A percentile compares a stretch with the other conserved stretches of the same genome.
phyloP scores from a whole-genome alignment of 2,888 invertebrate species.

The Pyrgus malvae region DNA sequence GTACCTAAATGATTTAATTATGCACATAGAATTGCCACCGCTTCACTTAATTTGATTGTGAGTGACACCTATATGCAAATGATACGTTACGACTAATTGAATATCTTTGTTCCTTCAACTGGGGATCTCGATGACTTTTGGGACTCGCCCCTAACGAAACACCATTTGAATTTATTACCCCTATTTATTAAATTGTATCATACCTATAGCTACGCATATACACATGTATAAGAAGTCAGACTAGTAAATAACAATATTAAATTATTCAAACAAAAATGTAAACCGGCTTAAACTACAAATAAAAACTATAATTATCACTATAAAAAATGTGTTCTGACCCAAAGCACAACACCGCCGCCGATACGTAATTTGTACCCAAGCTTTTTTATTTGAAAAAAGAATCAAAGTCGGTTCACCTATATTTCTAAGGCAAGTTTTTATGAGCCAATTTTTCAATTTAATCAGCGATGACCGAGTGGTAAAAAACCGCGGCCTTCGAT shows the following conservation, averaged over 20 bases:
- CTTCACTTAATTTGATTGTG: conserved; percentile 74
- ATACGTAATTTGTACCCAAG: too few species aligned
- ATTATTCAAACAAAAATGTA: too few species aligned
- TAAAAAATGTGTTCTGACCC: too few species aligned
- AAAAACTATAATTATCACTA: neutral
- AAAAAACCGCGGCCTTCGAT: too few species aligned
- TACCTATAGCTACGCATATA: neutral
- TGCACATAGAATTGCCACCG: conserved; percentile 63
- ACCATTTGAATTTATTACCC: conserved; percentile 34
- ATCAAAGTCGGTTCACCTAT: too few species aligned
- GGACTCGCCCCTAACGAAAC: conserved; percentile 22
- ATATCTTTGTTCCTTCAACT: conserved; percentile 66
- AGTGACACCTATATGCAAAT: conserved; percentile 77
- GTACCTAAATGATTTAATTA: conserved; percentile 74
- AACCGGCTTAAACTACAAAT: too few species aligned
- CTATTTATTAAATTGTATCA: conserved; percentile 27
- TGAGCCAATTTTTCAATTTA: too few species aligned
- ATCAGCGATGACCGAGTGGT: too few species aligned
- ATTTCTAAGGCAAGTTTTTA: too few species aligned
- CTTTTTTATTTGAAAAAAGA: too few species aligned
- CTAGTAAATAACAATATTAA: neutral
- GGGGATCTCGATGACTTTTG: conserved; percentile 54
- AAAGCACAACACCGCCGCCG: too few species aligned
- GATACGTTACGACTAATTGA: conserved; percentile 73
- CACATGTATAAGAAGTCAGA: neutral